Conservation (phyloP, 2,888 invertebrate genomes). For the Lepidonotus clava region DNA sequence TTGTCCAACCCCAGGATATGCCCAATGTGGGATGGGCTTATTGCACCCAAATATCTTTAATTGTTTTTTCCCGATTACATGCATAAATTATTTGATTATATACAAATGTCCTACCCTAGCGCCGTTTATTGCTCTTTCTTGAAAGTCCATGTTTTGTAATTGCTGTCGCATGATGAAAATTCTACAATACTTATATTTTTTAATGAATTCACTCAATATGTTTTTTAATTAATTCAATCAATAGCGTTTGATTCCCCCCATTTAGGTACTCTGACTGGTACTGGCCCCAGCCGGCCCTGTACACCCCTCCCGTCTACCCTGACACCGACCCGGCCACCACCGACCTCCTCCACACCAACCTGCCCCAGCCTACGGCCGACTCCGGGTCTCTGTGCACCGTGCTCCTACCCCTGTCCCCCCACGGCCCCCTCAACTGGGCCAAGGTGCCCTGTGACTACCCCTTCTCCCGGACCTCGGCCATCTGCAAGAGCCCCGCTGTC, state of each 20-base stretch:
- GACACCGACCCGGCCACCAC: neutral
- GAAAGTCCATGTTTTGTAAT: too few species aligned
- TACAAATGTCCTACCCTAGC: too few species aligned
- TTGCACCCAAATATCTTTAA: too few species aligned
- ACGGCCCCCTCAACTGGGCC: neutral
- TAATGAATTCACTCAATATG: too few species aligned
- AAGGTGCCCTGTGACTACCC: neutral
- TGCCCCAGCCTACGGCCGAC: neutral
- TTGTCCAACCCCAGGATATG: too few species aligned
- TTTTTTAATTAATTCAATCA: too few species aligned
- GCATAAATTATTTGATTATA: too few species aligned
- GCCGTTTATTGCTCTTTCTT: too few species aligned
- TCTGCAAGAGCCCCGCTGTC: neutral
- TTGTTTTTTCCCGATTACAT: too few species aligned
- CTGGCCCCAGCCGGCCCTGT: neutral
- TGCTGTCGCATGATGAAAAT: too few species aligned
- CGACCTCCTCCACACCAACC: neutral
- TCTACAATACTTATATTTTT: neutral
- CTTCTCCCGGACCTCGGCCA: neutral
- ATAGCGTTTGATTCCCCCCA: too few species aligned
- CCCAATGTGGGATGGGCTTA: too few species aligned
- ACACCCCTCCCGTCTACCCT: neutral
- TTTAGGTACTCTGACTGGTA: neutral
- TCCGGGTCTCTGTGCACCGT: neutral
- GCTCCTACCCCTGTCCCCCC: neutral